Evolutionary conservation across 2,113 vertebrate species (phyloP), one percentile per base, ranked within the genome.

Genomic region (Cervus canadensis): DNA sequence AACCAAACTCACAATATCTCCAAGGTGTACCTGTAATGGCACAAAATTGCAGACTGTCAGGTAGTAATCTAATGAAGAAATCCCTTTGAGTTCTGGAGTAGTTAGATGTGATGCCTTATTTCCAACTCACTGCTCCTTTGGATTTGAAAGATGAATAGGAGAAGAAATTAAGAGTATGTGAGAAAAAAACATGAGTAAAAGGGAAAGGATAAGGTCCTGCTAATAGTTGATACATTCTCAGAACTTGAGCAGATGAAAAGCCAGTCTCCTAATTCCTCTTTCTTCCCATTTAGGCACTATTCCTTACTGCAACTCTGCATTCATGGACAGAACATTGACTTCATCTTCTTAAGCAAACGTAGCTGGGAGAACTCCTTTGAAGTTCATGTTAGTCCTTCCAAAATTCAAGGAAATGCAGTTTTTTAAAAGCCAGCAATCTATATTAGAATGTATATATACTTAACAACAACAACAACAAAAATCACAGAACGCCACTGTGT

Each of bases 321-420:
- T 89, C 45, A 83, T 59, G 28, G 89, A 43, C 48, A 93, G 67
- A 87, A 33, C 33, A 84, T 79, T 89, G 48, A 59, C 87, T 97
- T 94, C 88, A 95, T 97, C 36, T 87, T 97, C 71, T 92, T 74
- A 91, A 96, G n/a, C 79, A 84, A 96, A 87, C 91, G 93, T 56
- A 81, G 52, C 62, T 95, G 13, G 17, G n/a, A 91, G 50, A 89
- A 89, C 2, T 50, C 62, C 26, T 96, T 96, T 97, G 62, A 95
- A 87, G 57, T 97, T 96, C 79, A 94, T 88, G 26, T 78, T 64
- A 91, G 26, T 83, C 89, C n/a, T 92, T 96, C 62, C 45, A 79
- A 91, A 81, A 89, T 84, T 91, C 71, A 93, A 97, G 67, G 12
- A 5, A 94, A 94, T 92, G 40, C 15, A 19, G 5, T 52, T 84